Evolutionary conservation across 1,140 invertebrate species (phyloP), one percentile per base, ranked within the genome.

Genomic region (Macrobrachium rosenbergii): DNA sequence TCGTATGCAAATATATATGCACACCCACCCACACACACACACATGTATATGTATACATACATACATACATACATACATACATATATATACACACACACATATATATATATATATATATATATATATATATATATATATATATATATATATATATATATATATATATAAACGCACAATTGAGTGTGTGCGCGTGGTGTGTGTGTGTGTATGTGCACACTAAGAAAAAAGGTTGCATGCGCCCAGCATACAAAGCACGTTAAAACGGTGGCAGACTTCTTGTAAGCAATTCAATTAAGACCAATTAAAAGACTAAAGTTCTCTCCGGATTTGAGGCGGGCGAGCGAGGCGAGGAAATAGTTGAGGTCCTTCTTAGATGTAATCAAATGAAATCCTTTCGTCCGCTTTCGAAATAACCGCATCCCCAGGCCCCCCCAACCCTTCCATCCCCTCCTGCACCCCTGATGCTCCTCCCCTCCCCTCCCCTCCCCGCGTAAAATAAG

Each of bases 11-110:
- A 60, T 59, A 23, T 59, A 60, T 59, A 60, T 59, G 28, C n/a
- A n/a, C n/a, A n/a, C n/a, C n/a, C n/a, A n/a, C n/a, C n/a, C n/a
- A n/a, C n/a, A n/a, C n/a, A n/a, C n/a, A n/a, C n/a, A n/a, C n/a
- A n/a, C n/a, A n/a, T n/a, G n/a, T n/a, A n/a, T n/a, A n/a, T 60
- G 62, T 60, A 79, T 60, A 79, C 23, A 79, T 60, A 79, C 28
- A 79, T 60, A 79, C 14, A 63, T 23, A 79, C 14, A 79, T 60
- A 62, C 23, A 79, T 23, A 62, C 23, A 79, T 37, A 62, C 23
- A 79, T 59, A 62, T 59, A 62, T 59, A 62, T 37, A 60, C 23
- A 62, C 23, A 79, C 16, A 37, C 11, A 79, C 16, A 63, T 21
- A 63, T 28, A 63, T 28, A 63, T 28, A 37, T 16, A 60, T 28